Base-by-base conservation (phyloP, 2,888 invertebrate species). In the Temnothorax ravouxi region DNA sequence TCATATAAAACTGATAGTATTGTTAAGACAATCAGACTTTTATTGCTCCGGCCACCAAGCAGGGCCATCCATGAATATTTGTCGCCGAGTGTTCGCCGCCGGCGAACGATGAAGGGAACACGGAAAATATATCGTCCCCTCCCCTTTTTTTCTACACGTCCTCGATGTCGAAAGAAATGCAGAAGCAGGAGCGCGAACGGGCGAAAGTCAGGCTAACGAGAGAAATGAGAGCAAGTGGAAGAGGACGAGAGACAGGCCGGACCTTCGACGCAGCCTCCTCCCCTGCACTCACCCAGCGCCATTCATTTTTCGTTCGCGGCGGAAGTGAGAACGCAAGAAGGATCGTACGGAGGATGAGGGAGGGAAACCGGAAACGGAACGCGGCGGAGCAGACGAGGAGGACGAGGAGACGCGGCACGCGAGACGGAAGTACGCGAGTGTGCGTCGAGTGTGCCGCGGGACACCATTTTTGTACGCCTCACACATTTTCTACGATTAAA, bases 11-110 rank as follows among this genome's bases (percentile, higher is more conserved):
- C 89, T 90, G 93, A 93, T 94, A 94, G 94, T 94, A 94, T 93
- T 93, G 94, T 94, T 94, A 94, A 93, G 94, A 95, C 94, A 95
- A 95, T 94, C 94, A 94, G 93, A 94, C 91, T 92, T 92, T 92
- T 91, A 92, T 92, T 93, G 93, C 91, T 93, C 92, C 92, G 91
- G 92, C 91, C 91, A 92, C 88, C 89, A 92, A 89, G 86, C 92
- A 92, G 93, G 94, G 93, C 94, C 93, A 94, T 85, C 85, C 86
- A 86, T 86, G 87, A 87, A 85, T 86, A 90, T 88, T 88, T 83
- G 85, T 84, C 74, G 86, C 81, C 72, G 87, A 86, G 64, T 72
- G 64, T 72, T 85, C 83, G 90, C 81, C 76, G 79, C 74, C 79
- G 74, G 86, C 34, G 88, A 59, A 82, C 18, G 72, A 81, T 6